Evolutionary conservation across 2,888 invertebrate genomes (phyloP).

Genomic region (Watsonalla cultraria): DNA sequence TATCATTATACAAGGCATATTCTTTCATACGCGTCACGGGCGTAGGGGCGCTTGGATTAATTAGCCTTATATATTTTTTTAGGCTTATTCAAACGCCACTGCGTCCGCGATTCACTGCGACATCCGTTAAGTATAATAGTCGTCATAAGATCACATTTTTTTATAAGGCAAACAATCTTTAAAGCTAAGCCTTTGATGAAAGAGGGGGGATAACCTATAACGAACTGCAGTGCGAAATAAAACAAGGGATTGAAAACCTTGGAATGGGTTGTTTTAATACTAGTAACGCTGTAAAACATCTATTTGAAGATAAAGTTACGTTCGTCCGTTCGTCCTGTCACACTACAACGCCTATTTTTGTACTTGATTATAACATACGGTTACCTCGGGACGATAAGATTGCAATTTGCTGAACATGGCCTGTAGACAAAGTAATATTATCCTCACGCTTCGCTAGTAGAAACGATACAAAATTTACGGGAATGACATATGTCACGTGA

Average conservation of each 20-base stretch:
- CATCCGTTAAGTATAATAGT: slow-evolving; percentile 71
- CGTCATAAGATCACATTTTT: slow-evolving; percentile 78
- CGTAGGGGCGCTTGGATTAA: slow-evolving; percentile 27
- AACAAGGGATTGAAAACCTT: slow-evolving; percentile 26
- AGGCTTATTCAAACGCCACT: slow-evolving; percentile 12
- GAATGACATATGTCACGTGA: no score
- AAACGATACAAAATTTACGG: no score
- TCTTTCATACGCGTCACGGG: slow-evolving; percentile 50
- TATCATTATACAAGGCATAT: slow-evolving; percentile 75
- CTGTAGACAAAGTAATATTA: no score
- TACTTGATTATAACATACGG: slow-evolving; percentile 62
- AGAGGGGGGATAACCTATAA: slow-evolving; percentile 48
- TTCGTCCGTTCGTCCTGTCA: slow-evolving; percentile 37
- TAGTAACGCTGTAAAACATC: slow-evolving; percentile 40
- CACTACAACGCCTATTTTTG: slow-evolving; percentile 65
- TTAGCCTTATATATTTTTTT: not conserved
- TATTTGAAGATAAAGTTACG: slow-evolving; percentile 36
- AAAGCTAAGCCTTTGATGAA: slow-evolving; percentile 75
- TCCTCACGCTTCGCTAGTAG: no score
- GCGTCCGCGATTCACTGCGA: slow-evolving; percentile 46
- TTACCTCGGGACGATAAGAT: slow-evolving; percentile 59
- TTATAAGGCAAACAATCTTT: slow-evolving; percentile 78
- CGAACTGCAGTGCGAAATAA: slow-evolving; percentile 29
- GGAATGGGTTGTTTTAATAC: slow-evolving; percentile 58
- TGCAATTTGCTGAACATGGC: slow-evolving; percentile 51